A percentile compares a stretch with the other conserved stretches of the same genome.
Conservation (phyloP, 2,113 vertebrate species). For the Heterotis niloticus region DNA sequence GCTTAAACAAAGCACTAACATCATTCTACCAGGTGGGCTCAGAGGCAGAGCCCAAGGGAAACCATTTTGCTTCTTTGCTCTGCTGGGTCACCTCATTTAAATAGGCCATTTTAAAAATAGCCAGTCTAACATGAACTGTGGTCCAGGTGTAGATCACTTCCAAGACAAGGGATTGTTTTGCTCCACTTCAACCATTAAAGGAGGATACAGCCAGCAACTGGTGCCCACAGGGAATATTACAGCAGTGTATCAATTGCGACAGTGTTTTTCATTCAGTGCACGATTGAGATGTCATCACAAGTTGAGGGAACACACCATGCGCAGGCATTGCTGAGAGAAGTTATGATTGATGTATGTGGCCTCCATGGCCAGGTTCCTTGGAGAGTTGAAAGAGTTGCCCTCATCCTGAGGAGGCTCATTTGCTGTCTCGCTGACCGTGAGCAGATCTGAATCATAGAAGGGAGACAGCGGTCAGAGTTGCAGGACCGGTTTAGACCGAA, state of each 20-base stretch:
- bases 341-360: constrained; percentile 84
- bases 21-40: no score
- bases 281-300: not conserved
- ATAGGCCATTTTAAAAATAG: no score
- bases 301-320: constrained; percentile 61
- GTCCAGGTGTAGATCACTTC: no score
- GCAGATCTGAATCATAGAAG: constrained; percentile 68
- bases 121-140: no score
- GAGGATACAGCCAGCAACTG: no score
- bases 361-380: constrained; percentile 82
- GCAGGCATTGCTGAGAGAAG: constrained; percentile 79
- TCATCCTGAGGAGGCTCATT: constrained; percentile 97
- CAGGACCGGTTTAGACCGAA: not conserved
- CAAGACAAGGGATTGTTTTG: not conserved
- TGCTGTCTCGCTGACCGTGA: constrained; percentile 95
- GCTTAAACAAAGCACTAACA: not conserved
- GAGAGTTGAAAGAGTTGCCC: constrained; percentile 94
- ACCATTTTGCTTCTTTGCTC: no score
- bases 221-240: no score
- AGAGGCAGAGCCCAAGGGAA: no score
- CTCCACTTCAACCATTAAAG: not conserved
- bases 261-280: not conserved
- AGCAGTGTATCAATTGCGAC: no score
- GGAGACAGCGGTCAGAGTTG: not conserved
- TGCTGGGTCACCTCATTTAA: no score